These are phyloP conservation scores for Vesta saturnalis DNA, from an alignment of 2,888 invertebrate genomes.

Conservation along the genomic window DNA sequence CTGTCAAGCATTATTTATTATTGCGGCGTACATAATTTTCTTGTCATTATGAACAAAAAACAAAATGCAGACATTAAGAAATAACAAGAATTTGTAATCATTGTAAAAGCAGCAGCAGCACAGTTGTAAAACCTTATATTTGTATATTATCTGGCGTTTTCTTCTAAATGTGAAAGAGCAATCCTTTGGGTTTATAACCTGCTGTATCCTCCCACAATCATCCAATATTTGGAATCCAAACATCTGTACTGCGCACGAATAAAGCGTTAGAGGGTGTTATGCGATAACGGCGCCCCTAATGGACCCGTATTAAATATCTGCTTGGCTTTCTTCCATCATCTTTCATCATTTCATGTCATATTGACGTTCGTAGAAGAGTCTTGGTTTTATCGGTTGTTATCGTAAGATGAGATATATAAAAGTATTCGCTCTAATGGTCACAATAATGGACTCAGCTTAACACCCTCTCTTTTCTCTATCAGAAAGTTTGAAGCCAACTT, in stretches of 20 bases:
- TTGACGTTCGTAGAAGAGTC: conserved; percentile 47
- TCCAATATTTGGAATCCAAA: conserved; percentile 41
- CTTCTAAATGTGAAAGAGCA: conserved; percentile 36
- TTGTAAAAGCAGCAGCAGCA: conserved; percentile 10
- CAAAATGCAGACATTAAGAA: neutral
- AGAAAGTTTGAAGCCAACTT: conserved; percentile 20
- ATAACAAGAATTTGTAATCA: conserved; percentile 14
- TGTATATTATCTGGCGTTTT: conserved; percentile 30
- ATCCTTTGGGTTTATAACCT: conserved; percentile 30
- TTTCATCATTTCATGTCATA: conserved; percentile 57
- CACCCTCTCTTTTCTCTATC: conserved; percentile 16
- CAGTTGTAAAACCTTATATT: conserved; percentile 26
- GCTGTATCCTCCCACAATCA: conserved; percentile 31
- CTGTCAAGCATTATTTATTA: neutral
- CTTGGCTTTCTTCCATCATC: conserved; percentile 55
- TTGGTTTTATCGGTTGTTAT: conserved; percentile 41
- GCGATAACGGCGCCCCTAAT: conserved; percentile 53
- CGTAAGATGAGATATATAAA: conserved; percentile 37
- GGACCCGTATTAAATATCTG: conserved; percentile 59
- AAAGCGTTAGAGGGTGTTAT: conserved; percentile 39
- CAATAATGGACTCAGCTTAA: conserved; percentile 29
- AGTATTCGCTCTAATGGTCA: conserved; percentile 28
- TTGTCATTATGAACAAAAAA: conserved; percentile 1
- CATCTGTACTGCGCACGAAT: conserved; percentile 38
- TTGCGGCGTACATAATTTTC: neutral